phyloP scores from a whole-genome alignment of 2,888 invertebrate species.

The Bugula neritina region DNA sequence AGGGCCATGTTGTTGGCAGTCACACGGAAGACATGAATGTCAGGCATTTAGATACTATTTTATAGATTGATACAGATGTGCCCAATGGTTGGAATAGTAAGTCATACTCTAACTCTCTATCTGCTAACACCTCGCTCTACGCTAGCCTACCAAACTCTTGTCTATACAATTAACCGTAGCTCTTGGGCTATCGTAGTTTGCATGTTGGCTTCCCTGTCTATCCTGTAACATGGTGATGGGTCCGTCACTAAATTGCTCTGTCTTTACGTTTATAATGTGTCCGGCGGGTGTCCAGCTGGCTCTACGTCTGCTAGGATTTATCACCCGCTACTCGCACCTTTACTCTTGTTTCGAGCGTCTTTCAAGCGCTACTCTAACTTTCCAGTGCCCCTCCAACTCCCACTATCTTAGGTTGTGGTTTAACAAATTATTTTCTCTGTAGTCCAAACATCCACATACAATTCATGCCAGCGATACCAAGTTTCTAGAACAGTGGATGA shows the following conservation, averaged over 20 bases:
- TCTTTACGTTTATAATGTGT: too few species aligned
- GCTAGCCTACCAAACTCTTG: neutral
- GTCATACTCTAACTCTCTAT: neutral
- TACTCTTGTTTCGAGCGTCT: neutral
- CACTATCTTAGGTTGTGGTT: neutral
- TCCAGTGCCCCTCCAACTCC: neutral
- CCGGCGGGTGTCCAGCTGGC: too few species aligned
- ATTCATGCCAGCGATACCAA: slow-evolving; percentile 72
- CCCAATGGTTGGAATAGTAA: slow-evolving; percentile 23
- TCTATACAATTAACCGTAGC: neutral
- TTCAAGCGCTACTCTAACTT: neutral
- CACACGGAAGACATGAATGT: too few species aligned
- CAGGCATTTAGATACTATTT: too few species aligned
- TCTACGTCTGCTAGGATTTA: too few species aligned
- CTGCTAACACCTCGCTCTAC: neutral
- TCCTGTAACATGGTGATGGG: neutral
- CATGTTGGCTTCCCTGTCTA: neutral
- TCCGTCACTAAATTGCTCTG: too few species aligned
- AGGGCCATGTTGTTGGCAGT: too few species aligned
- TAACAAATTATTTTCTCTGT: slow-evolving; percentile 2
- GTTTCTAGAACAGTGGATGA: slow-evolving; percentile 23
- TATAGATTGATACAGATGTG: slow-evolving; percentile 14
- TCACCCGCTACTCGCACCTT: too few species aligned
- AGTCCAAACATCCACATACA: slow-evolving; percentile 64
- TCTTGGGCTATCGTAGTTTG: neutral